A percentile compares a stretch with the other conserved stretches of the same genome.
phyloP scores from a whole-genome alignment of 64 coral and sea anemone species.

The Montipora sp. region DNA sequence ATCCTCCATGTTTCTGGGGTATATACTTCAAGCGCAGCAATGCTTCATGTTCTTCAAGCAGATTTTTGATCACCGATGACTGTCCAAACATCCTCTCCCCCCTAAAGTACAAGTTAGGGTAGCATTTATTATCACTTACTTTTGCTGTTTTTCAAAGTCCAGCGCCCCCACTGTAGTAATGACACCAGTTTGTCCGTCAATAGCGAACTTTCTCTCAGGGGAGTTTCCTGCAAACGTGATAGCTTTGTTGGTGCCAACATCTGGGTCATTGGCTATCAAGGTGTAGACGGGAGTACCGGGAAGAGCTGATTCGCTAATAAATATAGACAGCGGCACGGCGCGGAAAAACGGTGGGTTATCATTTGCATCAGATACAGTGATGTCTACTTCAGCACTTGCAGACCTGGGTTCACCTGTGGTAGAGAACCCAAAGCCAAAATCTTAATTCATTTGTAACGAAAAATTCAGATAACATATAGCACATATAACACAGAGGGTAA shows the following conservation, averaged over 20 bases:
- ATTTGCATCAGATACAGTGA: conserved; percentile 83
- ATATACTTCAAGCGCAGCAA: too few relatives aligned
- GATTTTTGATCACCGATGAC: too few relatives aligned
- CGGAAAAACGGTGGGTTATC: conserved; percentile 81
- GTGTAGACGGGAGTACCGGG: conserved; percentile 86
- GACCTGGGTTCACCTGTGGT: conserved; percentile 72
- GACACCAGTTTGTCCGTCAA: conserved; percentile 77
- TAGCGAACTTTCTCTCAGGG: conserved; percentile 71
- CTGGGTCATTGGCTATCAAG: conserved; percentile 80
- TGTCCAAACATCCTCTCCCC: too few relatives aligned
- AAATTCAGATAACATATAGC: too few relatives aligned
- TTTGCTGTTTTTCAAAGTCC: conserved; percentile 78
- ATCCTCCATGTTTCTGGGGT: too few relatives aligned
- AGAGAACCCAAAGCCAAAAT: neutral
- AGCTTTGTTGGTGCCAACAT: conserved; percentile 72
- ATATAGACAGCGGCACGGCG: conserved; percentile 56
- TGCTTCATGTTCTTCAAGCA: too few relatives aligned
- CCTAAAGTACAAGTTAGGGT: too few relatives aligned
- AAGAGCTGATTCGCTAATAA: conserved; percentile 82
- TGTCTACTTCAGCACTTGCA: conserved; percentile 81
- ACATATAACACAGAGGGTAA: too few relatives aligned
- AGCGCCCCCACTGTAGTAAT: conserved; percentile 64
- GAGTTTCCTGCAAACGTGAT: conserved; percentile 68
- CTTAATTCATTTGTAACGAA: neutral
- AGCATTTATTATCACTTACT: conserved; percentile 5